These are phyloP conservation scores for Pholis gunnellus DNA, from an alignment of 2,113 vertebrate species.

Conservation along the genomic window DNA sequence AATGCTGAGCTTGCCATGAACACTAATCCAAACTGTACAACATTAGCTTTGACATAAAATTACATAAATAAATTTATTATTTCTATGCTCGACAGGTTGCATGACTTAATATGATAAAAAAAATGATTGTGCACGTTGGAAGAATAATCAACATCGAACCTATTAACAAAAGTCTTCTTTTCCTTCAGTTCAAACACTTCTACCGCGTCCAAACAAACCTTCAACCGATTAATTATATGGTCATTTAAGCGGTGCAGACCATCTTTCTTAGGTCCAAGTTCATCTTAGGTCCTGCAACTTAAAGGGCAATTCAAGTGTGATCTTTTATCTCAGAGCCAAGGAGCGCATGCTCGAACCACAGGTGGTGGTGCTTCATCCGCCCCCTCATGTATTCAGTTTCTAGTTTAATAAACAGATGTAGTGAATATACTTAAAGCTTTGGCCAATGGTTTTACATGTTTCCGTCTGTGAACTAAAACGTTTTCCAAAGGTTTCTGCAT, in stretches of 20 bases:
- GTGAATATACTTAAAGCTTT: constrained; percentile 27
- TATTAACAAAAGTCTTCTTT: constrained; percentile 13
- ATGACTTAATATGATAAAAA: constrained; percentile 7
- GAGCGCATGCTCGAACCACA: background rate
- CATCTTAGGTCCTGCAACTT: background rate
- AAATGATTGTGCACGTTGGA: constrained; percentile 10
- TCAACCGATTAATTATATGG: background rate
- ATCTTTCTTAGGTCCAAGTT: background rate
- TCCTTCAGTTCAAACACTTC: constrained; percentile 38
- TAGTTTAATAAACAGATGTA: constrained; percentile 5
- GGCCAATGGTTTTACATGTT: constrained; percentile 44
- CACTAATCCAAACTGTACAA: constrained; percentile 54
- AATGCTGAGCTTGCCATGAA: constrained; percentile 45
- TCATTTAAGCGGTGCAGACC: background rate
- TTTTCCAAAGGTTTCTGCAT: background rate
- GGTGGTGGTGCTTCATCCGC: background rate
- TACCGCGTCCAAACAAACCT: constrained; percentile 11
- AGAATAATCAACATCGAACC: constrained; percentile 21
- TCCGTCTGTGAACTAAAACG: constrained; percentile 23
- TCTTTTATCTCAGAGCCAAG: background rate
- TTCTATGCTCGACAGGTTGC: constrained; percentile 38
- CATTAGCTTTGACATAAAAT: constrained; percentile 38
- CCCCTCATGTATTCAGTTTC: background rate
- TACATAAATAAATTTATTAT: constrained; percentile 34
- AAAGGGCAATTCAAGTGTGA: constrained; percentile 5